Evolutionary conservation across 2,113 vertebrate genomes (phyloP), one percentile per base, ranked within the genome.

Genomic region (Heloderma charlesbogerti): DNA sequence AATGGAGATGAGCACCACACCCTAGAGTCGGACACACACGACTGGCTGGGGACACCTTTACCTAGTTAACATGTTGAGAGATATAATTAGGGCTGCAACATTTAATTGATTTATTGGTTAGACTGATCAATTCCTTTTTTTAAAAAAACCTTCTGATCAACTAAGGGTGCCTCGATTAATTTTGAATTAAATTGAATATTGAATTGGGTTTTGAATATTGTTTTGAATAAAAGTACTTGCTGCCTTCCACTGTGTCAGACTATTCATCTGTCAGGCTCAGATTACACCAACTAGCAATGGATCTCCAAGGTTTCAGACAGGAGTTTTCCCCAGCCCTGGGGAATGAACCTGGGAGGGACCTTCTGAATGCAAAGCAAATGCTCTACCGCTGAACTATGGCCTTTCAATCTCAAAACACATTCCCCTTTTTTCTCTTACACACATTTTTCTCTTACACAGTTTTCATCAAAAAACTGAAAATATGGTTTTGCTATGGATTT

Each of bases 51-150:
- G n/a, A n/a, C n/a, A n/a, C n/a, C n/a, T n/a, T n/a, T n/a, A 16
- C 54, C 54, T 57, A 57, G 54, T 57, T 91, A 22, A n/a, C 4
- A 6, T 43, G 34, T 57, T 90, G 75, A 88, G 90, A 92, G 88
- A 60, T 37, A 37, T 71, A 51, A 81, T 66, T 37, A 51, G 12
- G 34, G 48, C 13, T 67, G 40, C 51, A 79, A 67, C 27, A 54
- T 88, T 72, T 37, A 72, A 86, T 72, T 72, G 66, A 51, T 48
- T n/a, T 25, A 48, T 37, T 51, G 31, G 22, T 45, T 72, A 48
- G 72, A 74, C n/a, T 69, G 13, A 34, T 69, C 37, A 69, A 71
- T 37, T 54, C 48, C 48, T 51, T 51, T 51, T 51, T 51, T 8
- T 16, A 12, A 7, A 51, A 54, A 51, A 54, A 6, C 79, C 3